Evolutionary conservation across 2,113 vertebrate genomes (phyloP).

Genomic region (Sphyrna mokarran): DNA sequence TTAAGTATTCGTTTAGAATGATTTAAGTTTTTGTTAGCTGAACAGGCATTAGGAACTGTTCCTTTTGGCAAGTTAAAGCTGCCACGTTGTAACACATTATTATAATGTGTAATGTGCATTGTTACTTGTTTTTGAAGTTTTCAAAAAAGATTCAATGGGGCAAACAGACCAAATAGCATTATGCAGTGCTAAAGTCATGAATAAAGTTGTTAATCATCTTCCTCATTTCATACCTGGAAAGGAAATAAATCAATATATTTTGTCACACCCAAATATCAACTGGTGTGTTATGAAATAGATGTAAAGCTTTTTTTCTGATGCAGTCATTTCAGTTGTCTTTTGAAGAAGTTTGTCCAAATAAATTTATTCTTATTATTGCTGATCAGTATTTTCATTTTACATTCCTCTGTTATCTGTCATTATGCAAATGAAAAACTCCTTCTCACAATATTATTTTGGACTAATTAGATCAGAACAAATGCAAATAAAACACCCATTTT

Average conservation of each 20-base stretch:
- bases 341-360: background rate
- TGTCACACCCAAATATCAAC: background rate
- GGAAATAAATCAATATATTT: background rate
- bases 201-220: background rate
- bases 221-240: slow-evolving; percentile 1
- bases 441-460: background rate
- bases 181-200: background rate
- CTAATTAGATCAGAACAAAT: no score
- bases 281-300: background rate
- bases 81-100: background rate
- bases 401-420: background rate
- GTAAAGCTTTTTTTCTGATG: background rate
- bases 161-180: background rate
- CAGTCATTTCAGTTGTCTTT: background rate
- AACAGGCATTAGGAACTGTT: background rate
- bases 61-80: background rate
- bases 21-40: slow-evolving; percentile 19
- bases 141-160: slow-evolving; percentile 8
- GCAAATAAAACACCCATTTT: no score
- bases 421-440: background rate
- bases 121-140: slow-evolving; percentile 13
- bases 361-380: background rate
- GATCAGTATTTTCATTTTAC: no score
- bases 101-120: background rate
- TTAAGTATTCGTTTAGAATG: background rate